Evolutionary conservation across 2,113 vertebrate genomes (phyloP).

Genomic region (Bos taurus): DNA sequence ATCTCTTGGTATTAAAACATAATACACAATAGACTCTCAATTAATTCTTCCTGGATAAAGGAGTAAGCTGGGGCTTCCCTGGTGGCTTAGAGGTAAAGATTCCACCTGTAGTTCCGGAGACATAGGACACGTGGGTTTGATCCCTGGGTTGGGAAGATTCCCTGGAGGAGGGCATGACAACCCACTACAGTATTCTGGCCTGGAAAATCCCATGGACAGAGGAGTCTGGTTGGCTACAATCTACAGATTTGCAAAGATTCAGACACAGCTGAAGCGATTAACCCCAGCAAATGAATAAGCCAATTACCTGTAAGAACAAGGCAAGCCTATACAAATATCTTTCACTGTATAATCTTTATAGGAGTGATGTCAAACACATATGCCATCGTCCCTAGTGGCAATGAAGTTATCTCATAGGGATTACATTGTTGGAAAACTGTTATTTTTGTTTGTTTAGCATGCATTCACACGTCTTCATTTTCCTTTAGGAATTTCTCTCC

Average conservation of each 20-base stretch:
- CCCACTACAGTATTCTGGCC: not conserved
- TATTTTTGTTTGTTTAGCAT: not conserved
- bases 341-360: not conserved
- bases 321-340: not conserved
- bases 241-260: not conserved
- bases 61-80: not conserved
- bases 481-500: not conserved
- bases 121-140: not conserved
- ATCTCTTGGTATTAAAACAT: not conserved
- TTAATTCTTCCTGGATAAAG: not conserved
- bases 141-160: not conserved
- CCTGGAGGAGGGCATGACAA: not conserved
- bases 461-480: not conserved
- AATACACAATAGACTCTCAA: not conserved
- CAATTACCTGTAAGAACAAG: not conserved
- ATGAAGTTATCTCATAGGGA: not conserved
- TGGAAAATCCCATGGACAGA: not conserved
- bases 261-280: not conserved
- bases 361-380: not conserved
- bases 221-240: not conserved
- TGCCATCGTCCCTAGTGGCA: not conserved
- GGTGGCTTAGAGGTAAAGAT: not conserved
- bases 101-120: not conserved
- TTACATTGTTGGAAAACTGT: not conserved
- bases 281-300: not conserved